Conservation (phyloP, 2,113 vertebrate species). For the Chloropsis cyanopogon region DNA sequence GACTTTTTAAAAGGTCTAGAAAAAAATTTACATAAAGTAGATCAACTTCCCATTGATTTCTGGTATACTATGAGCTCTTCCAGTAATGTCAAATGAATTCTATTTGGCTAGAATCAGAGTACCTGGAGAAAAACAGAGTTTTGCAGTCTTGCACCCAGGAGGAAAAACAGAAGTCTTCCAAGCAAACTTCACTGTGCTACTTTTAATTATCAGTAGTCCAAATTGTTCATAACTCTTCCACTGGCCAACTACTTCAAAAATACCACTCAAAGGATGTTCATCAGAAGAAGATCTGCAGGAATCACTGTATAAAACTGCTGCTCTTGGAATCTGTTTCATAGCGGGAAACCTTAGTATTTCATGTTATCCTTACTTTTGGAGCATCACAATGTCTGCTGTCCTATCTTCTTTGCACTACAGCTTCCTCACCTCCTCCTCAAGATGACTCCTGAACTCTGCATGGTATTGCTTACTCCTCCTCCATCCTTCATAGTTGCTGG, state of each 20-base stretch:
- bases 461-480: not conserved
- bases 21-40: not conserved
- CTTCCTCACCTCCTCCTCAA: not conserved
- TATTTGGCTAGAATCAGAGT: not conserved
- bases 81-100: not conserved
- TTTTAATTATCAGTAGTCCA: not conserved
- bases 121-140: not conserved
- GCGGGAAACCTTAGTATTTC: not conserved
- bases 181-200: not conserved
- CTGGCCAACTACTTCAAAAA: not conserved
- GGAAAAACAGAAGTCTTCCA: not conserved
- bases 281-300: not conserved
- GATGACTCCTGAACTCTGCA: not conserved
- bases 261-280: not conserved
- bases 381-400: not conserved
- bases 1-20: not conserved
- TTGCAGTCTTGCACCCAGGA: not conserved
- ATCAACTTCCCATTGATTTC: not conserved
- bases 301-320: not conserved
- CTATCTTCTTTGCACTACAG: not conserved
- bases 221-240: not conserved
- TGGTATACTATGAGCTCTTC: not conserved
- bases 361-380: not conserved
- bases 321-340: not conserved
- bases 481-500: not conserved